These are phyloP conservation scores for Melipona beecheii DNA, from an alignment of 2,888 invertebrate genomes.

Conservation along the genomic window DNA sequence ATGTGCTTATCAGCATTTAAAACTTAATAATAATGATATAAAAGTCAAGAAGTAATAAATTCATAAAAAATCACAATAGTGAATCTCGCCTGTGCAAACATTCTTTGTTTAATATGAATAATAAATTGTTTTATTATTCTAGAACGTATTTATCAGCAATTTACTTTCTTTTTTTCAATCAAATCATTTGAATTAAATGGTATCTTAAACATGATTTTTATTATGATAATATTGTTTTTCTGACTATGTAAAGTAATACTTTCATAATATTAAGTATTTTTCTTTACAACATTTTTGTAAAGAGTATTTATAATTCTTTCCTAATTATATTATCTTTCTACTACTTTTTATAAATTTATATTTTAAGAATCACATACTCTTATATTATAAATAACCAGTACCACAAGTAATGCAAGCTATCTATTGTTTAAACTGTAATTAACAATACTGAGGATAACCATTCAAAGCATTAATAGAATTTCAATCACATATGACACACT, in stretches of 20 bases:
- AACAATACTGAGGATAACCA: slow-evolving; percentile 67
- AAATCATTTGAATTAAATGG: slow-evolving; percentile 10
- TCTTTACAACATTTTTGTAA: slow-evolving; percentile 14
- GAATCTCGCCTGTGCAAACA: slow-evolving; percentile 70
- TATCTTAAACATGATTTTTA: background rate
- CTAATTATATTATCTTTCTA: slow-evolving; percentile 21
- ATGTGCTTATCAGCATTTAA: slow-evolving; percentile 16
- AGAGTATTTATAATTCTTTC: slow-evolving; percentile 2
- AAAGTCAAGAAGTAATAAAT: slow-evolving; percentile 16
- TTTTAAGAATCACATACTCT: slow-evolving; percentile 32
- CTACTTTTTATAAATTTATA: slow-evolving; percentile 17
- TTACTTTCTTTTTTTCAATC: background rate
- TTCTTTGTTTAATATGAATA: slow-evolving; percentile 28
- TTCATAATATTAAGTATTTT: slow-evolving; percentile 12
- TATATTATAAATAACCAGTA: slow-evolving; percentile 48
- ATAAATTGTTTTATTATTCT: slow-evolving; percentile 9
- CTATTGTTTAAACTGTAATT: slow-evolving; percentile 42
- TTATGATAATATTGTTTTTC: background rate
- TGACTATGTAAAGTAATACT: slow-evolving; percentile 4
- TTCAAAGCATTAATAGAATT: slow-evolving; percentile 69
- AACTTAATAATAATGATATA: slow-evolving; percentile 21
- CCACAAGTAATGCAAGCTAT: slow-evolving; percentile 44
- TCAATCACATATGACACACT: slow-evolving; percentile 70
- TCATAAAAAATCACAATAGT: slow-evolving; percentile 36
- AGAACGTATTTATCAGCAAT: slow-evolving; percentile 7